Evolutionary conservation across 2,113 vertebrate genomes (phyloP).

Genomic region (Pipra filicauda): DNA sequence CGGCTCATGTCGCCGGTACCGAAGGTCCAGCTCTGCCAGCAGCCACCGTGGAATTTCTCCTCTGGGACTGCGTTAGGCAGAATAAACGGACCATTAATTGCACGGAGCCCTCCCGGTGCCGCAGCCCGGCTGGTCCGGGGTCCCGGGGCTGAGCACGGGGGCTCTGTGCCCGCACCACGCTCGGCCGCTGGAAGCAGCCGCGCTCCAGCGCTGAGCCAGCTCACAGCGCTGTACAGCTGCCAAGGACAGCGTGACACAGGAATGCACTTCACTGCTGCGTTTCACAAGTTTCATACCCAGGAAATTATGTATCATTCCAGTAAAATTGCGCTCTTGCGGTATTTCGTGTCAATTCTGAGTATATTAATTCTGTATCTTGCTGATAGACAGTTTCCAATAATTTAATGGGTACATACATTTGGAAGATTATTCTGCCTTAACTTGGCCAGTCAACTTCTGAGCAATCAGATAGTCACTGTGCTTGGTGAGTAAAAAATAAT

Average conservation of each 20-base stretch:
- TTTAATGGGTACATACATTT: too few relatives aligned
- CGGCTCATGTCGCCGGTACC: not conserved
- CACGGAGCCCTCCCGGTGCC: fast-evolving
- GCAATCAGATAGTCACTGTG: not conserved
- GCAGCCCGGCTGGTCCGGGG: fast-evolving
- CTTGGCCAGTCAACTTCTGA: not conserved
- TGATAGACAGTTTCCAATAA: too few relatives aligned
- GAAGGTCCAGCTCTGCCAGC: not conserved
- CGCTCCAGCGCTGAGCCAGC: fast-evolving
- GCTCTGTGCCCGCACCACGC: not conserved
- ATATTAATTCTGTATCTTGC: not conserved
- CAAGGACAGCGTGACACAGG: fast-evolving
- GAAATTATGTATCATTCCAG: fast-evolving
- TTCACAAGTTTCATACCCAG: fast-evolving
- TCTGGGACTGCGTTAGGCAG: not conserved
- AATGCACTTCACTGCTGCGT: fast-evolving
- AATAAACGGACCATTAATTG: fast-evolving
- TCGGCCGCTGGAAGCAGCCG: not conserved
- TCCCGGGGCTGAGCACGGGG: not conserved
- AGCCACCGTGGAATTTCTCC: not conserved
- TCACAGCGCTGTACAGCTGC: not conserved
- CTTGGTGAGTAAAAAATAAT: not conserved
- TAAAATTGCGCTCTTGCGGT: fast-evolving
- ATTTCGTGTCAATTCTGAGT: not conserved
- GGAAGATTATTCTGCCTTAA: not conserved